Evolutionary conservation across 2,797 vertebrate genomes (phyloP).

Genomic region (Diceros bicornis): DNA sequence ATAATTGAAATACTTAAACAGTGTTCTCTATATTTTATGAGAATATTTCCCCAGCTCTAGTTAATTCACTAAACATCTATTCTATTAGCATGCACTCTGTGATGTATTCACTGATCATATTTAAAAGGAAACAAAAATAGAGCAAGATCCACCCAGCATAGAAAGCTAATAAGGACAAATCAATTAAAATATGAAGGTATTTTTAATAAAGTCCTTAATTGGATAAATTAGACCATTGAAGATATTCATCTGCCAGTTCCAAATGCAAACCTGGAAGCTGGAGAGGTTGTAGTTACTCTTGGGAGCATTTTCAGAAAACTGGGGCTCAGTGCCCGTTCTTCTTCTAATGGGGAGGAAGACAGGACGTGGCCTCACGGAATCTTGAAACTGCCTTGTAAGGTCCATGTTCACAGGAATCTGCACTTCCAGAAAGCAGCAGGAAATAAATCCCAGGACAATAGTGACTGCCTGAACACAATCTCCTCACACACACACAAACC

Average conservation of each 20-base stretch:
- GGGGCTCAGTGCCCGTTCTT: not conserved
- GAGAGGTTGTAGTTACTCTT: not conserved
- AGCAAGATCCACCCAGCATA: not conserved
- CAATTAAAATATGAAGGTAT: not conserved
- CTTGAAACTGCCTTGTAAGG: not conserved
- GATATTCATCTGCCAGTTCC: too few species aligned
- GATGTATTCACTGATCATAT: not conserved
- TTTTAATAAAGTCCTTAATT: not conserved
- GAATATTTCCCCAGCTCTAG: not conserved
- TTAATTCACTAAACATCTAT: not conserved
- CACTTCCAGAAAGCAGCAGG: not conserved
- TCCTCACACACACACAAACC: not conserved
- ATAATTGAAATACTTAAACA: not conserved
- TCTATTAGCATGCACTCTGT: not conserved
- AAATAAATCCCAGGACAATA: not conserved
- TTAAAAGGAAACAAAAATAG: not conserved
- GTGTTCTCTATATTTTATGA: not conserved
- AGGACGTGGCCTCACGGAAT: not conserved
- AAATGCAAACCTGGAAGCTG: not conserved
- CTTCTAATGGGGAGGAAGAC: not conserved
- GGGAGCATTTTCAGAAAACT: too few species aligned
- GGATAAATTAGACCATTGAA: not conserved
- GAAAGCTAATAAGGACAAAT: not conserved
- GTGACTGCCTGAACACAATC: not conserved
- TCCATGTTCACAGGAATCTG: not conserved